Conservation (phyloP, 1,140 invertebrate species). For the Diprion similis region DNA sequence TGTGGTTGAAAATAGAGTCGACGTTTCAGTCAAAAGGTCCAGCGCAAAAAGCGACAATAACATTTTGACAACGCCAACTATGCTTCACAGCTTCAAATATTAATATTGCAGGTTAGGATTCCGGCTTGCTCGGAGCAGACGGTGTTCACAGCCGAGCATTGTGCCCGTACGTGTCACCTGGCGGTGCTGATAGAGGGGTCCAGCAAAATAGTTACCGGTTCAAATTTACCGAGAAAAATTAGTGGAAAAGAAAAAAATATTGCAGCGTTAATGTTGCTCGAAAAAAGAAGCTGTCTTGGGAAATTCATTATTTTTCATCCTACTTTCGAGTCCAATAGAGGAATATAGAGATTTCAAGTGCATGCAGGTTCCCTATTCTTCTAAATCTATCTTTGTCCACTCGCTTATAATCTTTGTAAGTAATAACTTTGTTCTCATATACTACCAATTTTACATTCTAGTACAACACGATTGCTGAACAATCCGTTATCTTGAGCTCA, state of each 20-base stretch:
- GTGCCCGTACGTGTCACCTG: background rate
- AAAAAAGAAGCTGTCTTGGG: background rate
- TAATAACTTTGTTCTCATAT: no score
- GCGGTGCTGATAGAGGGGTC: background rate
- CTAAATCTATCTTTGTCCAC: no score
- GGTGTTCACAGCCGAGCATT: background rate
- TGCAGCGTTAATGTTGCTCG: background rate
- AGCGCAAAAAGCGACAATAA: no score
- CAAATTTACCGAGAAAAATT: no score
- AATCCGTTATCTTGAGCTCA: no score
- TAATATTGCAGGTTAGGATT: conserved; percentile 1
- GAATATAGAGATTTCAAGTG: no score
- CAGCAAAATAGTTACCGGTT: background rate
- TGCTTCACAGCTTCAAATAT: background rate
- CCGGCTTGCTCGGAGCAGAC: background rate
- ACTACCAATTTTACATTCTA: no score
- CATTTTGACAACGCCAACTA: background rate
- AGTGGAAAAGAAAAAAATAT: background rate
- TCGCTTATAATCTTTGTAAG: no score
- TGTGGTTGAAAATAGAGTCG: no score
- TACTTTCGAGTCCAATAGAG: background rate
- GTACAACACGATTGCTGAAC: no score
- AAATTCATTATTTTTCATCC: conserved; percentile 3
- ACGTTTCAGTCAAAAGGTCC: no score
- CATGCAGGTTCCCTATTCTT: background rate